Conservation (phyloP, 2,888 invertebrate genomes). For the Protophormia terraenovae region DNA sequence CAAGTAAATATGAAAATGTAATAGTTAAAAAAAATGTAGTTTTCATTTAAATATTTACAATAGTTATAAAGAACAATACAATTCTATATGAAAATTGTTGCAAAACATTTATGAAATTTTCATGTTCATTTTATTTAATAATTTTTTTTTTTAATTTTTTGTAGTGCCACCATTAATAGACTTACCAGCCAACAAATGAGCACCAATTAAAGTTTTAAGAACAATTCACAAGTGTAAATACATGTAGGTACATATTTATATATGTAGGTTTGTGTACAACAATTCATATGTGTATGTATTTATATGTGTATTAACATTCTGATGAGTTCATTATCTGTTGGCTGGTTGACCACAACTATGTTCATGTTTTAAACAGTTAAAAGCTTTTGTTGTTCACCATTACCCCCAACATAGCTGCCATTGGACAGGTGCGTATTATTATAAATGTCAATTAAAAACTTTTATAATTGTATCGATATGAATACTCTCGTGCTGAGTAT, state of each 20-base stretch:
- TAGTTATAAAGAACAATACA: not conserved
- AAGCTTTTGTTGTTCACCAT: not conserved
- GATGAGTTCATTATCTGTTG: constrained; percentile 36
- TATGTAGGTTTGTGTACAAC: no score
- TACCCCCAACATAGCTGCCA: not conserved
- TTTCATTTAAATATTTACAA: not conserved
- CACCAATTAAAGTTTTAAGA: constrained; percentile 26
- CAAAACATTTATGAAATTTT: not conserved
- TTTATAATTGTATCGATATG: not conserved
- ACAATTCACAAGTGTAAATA: constrained; percentile 8
- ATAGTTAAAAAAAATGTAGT: not conserved
- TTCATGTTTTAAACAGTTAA: not conserved
- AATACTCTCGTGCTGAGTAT: not conserved
- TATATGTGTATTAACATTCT: no score
- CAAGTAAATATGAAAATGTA: not conserved
- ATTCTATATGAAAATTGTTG: constrained; percentile 15
- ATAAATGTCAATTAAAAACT: constrained; percentile 40
- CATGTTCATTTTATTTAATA: constrained; percentile 9
- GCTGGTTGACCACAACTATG: constrained; percentile 9
- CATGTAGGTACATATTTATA: not conserved
- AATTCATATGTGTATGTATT: not conserved
- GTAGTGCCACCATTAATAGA: constrained; percentile 22
- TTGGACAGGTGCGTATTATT: constrained; percentile 43
- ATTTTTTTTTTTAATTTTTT: not conserved
- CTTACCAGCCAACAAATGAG: constrained; percentile 13